phyloP scores from a whole-genome alignment of 2,888 invertebrate species.

The Allacma fusca region DNA sequence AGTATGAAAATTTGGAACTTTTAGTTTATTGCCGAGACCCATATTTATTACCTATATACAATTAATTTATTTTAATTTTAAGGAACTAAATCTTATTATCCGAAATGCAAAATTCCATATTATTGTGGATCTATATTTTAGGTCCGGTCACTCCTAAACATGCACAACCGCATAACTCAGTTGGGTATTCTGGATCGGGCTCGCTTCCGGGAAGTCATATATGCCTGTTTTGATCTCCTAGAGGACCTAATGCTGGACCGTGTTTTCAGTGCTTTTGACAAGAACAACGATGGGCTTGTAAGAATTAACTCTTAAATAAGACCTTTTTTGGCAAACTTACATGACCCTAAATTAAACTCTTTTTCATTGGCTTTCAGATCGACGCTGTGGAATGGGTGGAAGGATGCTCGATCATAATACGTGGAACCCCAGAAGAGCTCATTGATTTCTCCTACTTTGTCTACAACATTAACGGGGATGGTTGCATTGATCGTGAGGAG shows the following conservation, averaged over 20 bases:
- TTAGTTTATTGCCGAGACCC: no score
- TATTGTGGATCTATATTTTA: no score
- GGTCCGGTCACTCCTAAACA: slow-evolving; percentile 1
- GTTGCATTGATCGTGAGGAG: slow-evolving; percentile 50
- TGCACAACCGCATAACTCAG: slow-evolving; percentile 47
- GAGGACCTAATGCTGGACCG: slow-evolving; percentile 57
- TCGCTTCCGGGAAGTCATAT: slow-evolving; percentile 52
- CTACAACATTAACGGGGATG: slow-evolving; percentile 54
- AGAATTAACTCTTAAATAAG: no score
- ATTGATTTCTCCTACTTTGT: slow-evolving; percentile 46
- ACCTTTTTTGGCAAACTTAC: no score
- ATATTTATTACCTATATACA: no score
- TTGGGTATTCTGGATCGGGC: slow-evolving; percentile 46
- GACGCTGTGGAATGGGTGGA: slow-evolving; percentile 46
- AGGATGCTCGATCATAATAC: slow-evolving; percentile 49
- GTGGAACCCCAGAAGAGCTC: slow-evolving; percentile 48
- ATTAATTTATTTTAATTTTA: no score
- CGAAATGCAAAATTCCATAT: no score
- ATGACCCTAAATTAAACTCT: no score
- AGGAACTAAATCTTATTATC: no score
- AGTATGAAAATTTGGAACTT: no score
- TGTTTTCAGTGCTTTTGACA: slow-evolving; percentile 50
- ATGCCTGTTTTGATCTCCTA: slow-evolving; percentile 51
- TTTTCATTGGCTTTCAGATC: slow-evolving; percentile 28
- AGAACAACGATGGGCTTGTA: slow-evolving; percentile 53